Percentiles rank a stretch among this genome's conserved stretches.
Evolutionary conservation across 2,888 invertebrate genomes (phyloP).

Genomic region (Dryocosmus kuriphilus): DNA sequence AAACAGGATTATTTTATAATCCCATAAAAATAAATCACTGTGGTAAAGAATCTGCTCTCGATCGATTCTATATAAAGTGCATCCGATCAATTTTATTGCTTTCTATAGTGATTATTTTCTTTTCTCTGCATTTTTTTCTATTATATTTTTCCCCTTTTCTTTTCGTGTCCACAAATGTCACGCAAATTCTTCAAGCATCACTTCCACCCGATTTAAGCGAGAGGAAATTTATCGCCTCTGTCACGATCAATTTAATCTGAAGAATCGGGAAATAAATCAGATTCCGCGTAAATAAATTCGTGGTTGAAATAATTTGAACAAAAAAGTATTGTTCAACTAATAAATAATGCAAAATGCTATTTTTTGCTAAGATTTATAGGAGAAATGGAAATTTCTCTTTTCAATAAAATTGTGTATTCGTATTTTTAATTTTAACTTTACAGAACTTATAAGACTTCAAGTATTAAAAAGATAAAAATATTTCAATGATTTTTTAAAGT

Average conservation of each 20-base stretch:
- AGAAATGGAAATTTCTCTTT: not conserved
- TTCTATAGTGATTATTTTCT: conserved; percentile 54
- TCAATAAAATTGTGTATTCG: not conserved
- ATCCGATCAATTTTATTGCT: conserved; percentile 60
- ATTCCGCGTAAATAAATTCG: not conserved
- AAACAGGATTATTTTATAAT: not conserved
- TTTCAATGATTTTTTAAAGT: too few relatives aligned
- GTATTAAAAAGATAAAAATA: too few relatives aligned
- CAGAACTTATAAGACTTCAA: too few relatives aligned
- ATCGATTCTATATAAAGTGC: conserved; percentile 49
- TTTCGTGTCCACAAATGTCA: not conserved
- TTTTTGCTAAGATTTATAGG: not conserved
- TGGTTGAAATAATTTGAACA: not conserved
- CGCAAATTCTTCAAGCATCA: conserved; percentile 33
- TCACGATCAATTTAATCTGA: conserved; percentile 18
- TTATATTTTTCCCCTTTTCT: not conserved
- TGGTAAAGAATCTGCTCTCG: not conserved
- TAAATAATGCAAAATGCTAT: not conserved
- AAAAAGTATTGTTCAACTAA: not conserved
- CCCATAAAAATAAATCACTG: not conserved
- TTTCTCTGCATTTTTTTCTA: not conserved
- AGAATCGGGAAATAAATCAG: conserved; percentile 4
- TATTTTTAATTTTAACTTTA: too few relatives aligned
- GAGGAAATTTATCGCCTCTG: conserved; percentile 2
- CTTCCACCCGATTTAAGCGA: conserved; percentile 11